Base-by-base conservation (phyloP, 2,797 vertebrate genomes). In the Hirundo rustica region DNA sequence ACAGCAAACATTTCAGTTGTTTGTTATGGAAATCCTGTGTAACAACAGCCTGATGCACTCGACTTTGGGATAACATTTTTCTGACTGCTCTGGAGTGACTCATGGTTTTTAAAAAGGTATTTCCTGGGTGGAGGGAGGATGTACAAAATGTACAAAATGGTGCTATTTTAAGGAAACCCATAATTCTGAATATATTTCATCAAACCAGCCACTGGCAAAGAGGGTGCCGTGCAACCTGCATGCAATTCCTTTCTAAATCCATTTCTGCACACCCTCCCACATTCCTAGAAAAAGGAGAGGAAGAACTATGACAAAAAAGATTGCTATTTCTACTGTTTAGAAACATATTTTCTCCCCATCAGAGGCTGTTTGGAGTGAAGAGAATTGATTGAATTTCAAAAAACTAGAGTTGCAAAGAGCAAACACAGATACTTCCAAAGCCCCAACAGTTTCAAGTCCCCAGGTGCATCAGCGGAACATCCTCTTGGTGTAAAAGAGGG, bases 1-100 rank as follows among this genome's bases (percentile, higher is more conserved):
- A 25, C 0, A 21, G 54, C 26, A 67, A 82, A 34, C 47, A 72
- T 58, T 95, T 82, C 27, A n/a, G 27, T 55, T 67, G 11, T 45
- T 96, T 81, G 68, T 97, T 96, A 94, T 93, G 92, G 88, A 95
- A 94, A 96, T 95, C 68, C 38, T 81, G 44, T 83, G 72, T 94
- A 96, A 97, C 84, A 91, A 44, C 81, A 89, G 50, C 73, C 51
- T 77, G 36, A 75, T 77, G 77, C 23, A 55, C 64, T 83, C 5
- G 5, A 9, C 34, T 67, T 55, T 8, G 25, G 51, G n/a, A 68
- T 15, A 62, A 34, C 14, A 79, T 78, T 85, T 83, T 79, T 85
- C 80, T 50, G 27, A 61, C 62, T 5, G 8, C 55, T 77, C 88
- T 61, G 60, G 65, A 92, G 61, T 67, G 51, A 78, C 58, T 89